Evolutionary conservation across 2,113 vertebrate species (phyloP).

Genomic region (Solea solea): DNA sequence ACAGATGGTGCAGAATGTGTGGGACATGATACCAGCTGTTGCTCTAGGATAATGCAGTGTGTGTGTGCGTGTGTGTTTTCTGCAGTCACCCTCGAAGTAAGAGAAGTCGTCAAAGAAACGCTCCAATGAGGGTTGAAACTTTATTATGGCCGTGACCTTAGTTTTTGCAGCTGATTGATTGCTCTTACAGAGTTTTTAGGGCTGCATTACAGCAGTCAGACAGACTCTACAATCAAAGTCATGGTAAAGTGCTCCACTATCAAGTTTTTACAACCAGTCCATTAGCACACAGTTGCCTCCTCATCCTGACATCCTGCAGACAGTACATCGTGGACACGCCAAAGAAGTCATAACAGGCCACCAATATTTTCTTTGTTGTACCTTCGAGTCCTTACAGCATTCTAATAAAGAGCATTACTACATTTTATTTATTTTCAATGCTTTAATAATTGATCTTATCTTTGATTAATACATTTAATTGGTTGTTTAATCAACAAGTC

Average conservation of each 20-base stretch:
- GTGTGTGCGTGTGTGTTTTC: not conserved
- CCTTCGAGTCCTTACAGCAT: no score
- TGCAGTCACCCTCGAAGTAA: slow-evolving; percentile 15
- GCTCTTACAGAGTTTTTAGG: not conserved
- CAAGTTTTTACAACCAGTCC: not conserved
- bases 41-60: slow-evolving; percentile 47
- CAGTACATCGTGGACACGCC: no score
- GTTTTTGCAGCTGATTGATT: not conserved
- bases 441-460: not conserved
- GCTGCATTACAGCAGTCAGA: not conserved
- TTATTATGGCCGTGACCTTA: slow-evolving; percentile 5
- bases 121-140: not conserved
- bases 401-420: no score
- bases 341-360: no score
- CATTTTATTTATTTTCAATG: no score
- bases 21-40: slow-evolving; percentile 75
- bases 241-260: not conserved
- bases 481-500: no score
- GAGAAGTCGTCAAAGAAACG: slow-evolving; percentile 7
- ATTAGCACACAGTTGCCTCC: slow-evolving; percentile 5
- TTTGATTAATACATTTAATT: not conserved
- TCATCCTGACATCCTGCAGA: not conserved
- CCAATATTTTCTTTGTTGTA: no score
- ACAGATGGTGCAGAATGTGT: slow-evolving; percentile 75
- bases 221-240: slow-evolving; percentile 6